Conservation (phyloP, 2,888 invertebrate species). For the Prenolepis imparis region DNA sequence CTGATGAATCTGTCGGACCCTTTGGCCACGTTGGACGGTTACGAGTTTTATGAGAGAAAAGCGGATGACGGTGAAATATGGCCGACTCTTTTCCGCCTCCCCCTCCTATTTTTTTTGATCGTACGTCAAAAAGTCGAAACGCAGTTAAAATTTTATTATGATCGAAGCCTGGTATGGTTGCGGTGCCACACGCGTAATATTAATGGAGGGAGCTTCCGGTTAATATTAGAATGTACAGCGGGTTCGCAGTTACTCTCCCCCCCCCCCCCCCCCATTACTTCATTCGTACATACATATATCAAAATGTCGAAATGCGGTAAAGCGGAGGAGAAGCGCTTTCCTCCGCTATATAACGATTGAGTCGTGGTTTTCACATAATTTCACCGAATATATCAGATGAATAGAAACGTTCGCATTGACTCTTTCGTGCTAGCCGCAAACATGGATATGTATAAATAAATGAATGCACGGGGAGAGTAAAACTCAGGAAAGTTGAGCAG, state of each 20-base stretch:
- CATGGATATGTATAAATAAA: constrained; percentile 18
- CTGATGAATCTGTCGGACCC: constrained; percentile 53
- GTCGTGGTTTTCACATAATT: constrained; percentile 23
- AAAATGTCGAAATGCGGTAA: constrained; percentile 42
- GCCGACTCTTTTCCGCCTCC: constrained; percentile 12
- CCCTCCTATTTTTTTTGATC: constrained; percentile 36
- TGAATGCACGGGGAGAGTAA: constrained; percentile 1
- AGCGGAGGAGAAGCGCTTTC: constrained; percentile 28
- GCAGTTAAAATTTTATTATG: constrained; percentile 52
- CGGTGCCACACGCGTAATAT: constrained; percentile 20
- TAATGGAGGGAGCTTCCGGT: constrained; percentile 40
- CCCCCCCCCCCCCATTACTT: neutral
- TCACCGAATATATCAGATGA: constrained; percentile 10
- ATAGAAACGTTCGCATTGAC: constrained; percentile 4
- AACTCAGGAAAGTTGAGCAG: neutral
- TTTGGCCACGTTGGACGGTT: constrained; percentile 41
- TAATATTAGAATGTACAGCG: constrained; percentile 35
- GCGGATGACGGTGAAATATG: constrained; percentile 57
- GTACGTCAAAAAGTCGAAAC: constrained; percentile 57
- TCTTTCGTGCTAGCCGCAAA: neutral
- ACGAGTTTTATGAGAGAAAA: constrained; percentile 59
- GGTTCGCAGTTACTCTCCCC: constrained; percentile 2
- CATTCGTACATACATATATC: constrained; percentile 31
- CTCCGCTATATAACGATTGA: constrained; percentile 18
- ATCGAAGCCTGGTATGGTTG: constrained; percentile 26